Conservation (phyloP, 1,140 invertebrate species). For the Hormaphis cornu region DNA sequence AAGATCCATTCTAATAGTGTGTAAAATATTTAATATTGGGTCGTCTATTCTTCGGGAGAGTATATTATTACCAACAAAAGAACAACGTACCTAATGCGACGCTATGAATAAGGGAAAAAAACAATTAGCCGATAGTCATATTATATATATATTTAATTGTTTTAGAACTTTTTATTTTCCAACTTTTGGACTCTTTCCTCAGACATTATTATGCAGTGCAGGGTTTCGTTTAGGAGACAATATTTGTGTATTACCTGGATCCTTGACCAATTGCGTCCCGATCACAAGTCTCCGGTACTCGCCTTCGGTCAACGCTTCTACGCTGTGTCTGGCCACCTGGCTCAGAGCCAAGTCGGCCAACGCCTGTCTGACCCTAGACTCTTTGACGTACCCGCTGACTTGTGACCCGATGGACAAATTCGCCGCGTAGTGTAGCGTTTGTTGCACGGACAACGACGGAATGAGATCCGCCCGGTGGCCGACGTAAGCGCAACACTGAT, state of each 20-base stretch:
- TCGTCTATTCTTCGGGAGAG: too few species aligned
- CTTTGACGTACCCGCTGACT: slow-evolving; percentile 55
- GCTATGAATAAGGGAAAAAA: too few species aligned
- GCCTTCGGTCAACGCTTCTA: slow-evolving; percentile 66
- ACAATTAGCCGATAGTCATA: too few species aligned
- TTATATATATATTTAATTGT: too few species aligned
- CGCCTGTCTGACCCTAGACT: slow-evolving; percentile 63
- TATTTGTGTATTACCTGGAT: slow-evolving; percentile 68
- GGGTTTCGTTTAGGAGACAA: neutral
- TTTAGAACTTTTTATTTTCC: too few species aligned
- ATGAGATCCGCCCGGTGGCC: slow-evolving; percentile 71
- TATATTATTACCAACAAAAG: too few species aligned
- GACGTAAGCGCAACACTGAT: slow-evolving; percentile 74
- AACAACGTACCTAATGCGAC: too few species aligned
- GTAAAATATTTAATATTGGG: too few species aligned
- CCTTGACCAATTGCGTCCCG: slow-evolving; percentile 77
- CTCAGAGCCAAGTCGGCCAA: slow-evolving; percentile 80
- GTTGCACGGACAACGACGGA: slow-evolving; percentile 72
- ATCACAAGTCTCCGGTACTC: slow-evolving; percentile 77
- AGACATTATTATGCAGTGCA: too few species aligned
- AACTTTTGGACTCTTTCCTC: too few species aligned
- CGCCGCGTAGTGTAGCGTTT: slow-evolving; percentile 72
- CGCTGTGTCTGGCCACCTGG: slow-evolving; percentile 70
- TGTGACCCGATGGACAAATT: slow-evolving; percentile 51
- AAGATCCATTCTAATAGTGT: too few species aligned